Evolutionary conservation across 2,797 vertebrate species (phyloP), one percentile per base, ranked within the genome.

Genomic region (Phalanger gymnotis): DNA sequence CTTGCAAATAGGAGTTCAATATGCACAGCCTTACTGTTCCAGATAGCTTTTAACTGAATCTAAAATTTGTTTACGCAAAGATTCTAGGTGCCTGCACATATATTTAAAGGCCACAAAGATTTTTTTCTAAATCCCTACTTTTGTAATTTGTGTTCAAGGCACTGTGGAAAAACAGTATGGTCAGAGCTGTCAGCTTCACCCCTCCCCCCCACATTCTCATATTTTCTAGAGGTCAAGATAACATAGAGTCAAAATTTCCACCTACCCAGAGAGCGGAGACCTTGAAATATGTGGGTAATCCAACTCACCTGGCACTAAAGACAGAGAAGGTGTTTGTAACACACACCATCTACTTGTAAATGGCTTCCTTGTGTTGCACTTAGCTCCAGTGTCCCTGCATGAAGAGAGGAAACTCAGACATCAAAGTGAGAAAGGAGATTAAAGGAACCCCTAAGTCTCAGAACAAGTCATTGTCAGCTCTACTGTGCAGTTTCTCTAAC

Each of bases 361-460:
- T 97, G 90, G 92, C 97, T 97, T 98, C 98, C 97, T 97, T 97
- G 98, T 97, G 96, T 92, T 98, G 92, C 89, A 92, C 92, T 95
- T 89, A 95, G 81, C 11, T 93, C 91, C 81, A 90, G 30, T 96
- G 96, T 96, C 96, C 94, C 92, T 93, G 95, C 91, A 51, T 55
- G 92, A 93, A 96, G 94, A 96, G 95, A 90, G 92, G 92, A 96
- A 96, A 95, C 90, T 91, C 58, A 90, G 93, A 98, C 97, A 97
- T 98, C 97, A 98, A 98, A 98, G 97, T 52, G 91, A 73, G 95
- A 96, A 95, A 91, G 54, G 91, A 97, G 97, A 98, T 98, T 90
- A 98, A 98, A 98, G 97, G 94, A 95, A 91, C 94, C 90, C 57
- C 91, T 94, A 95, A 95, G 96, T 95, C 95, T 92, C 93, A 93